These are phyloP conservation scores for Abrostola triplasia DNA, from an alignment of 2,888 invertebrate species.

Conservation along the genomic window DNA sequence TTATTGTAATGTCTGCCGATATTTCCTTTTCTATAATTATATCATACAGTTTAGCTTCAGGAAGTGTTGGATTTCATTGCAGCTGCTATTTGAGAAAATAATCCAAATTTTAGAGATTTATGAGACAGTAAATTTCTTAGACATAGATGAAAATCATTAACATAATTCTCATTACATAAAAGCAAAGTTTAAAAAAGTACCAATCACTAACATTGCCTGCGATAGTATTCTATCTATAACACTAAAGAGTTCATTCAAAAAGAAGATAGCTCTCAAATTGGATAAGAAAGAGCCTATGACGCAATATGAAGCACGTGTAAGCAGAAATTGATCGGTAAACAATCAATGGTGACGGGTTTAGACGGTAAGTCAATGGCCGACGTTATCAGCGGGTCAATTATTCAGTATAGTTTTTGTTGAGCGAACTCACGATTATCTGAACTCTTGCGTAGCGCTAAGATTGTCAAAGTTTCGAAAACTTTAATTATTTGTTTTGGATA, in stretches of 20 bases:
- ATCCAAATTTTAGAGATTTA: slow-evolving; percentile 16
- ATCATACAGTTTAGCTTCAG: slow-evolving; percentile 40
- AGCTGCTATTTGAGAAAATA: slow-evolving; percentile 31
- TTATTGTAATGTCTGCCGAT: slow-evolving; percentile 80
- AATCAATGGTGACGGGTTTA: slow-evolving; percentile 64
- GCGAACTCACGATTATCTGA: slow-evolving; percentile 62
- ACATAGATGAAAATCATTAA: too few species aligned
- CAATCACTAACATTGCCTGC: too few species aligned
- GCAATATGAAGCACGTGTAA: slow-evolving; percentile 61
- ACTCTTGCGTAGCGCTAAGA: slow-evolving; percentile 47
- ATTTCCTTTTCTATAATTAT: slow-evolving; percentile 51
- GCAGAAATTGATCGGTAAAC: slow-evolving; percentile 57
- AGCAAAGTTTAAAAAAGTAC: too few species aligned
- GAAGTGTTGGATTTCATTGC: slow-evolving; percentile 48
- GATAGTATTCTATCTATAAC: too few species aligned
- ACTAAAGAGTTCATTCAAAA: too few species aligned
- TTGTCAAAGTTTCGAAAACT: slow-evolving; percentile 62
- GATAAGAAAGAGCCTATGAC: slow-evolving; percentile 45
- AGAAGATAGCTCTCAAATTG: slow-evolving; percentile 20
- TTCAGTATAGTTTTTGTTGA: slow-evolving; percentile 67
- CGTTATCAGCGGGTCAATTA: slow-evolving; percentile 76
- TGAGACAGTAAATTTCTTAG: too few species aligned
- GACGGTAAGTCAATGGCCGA: slow-evolving; percentile 72
- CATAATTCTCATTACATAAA: too few species aligned
- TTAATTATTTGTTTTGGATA: background rate